Base-by-base conservation (phyloP, 2,113 vertebrate genomes). In the Vulpes vulpes region DNA sequence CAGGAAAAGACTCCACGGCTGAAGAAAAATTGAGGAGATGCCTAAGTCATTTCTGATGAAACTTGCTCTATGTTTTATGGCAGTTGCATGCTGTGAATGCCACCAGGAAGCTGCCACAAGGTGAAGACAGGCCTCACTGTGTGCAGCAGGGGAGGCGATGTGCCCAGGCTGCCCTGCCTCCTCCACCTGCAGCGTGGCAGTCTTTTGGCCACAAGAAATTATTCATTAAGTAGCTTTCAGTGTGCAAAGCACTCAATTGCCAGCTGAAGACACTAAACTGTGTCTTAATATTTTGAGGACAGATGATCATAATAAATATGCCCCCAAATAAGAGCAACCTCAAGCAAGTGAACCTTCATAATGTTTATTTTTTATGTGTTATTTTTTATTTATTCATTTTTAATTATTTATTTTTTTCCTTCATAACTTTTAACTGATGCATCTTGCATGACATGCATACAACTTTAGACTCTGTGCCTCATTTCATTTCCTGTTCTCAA, bases 21-120 rank as follows among this genome's bases (percentile, higher is more conserved):
- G 32, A 2, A 91, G 49, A 30, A 20, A 51, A 8, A 25, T 8
- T 8, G 16, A 35, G 60, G 55, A 14, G 20, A 64, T 65, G 43
- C 20, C 38, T 16, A 43, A n/a, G 38, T 19, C 71, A 22, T 60
- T 57, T 62, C 30, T 49, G 35, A 60, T 32, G 55, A 22, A 59
- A 60, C 23, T 22, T 12, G 4, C 30, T 17, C 9, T 32, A 12
- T 14, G n/a, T 27, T 60, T 38, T 30, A 35, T 10, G 17, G 10
- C 35, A 8, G 23, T 14, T 0, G 67, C 1, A 14, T 8, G 43
- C 25, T 1, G 9, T 19, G 11, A 32, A 49, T 3, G 15, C 11
- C 35, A 32, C 86, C 11, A 5, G 71, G 6, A 15, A 49, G 55
- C 55, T 11, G 57, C 17, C 17, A 0, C 3, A 3, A n/a, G 53